Conservation (phyloP, 2,888 invertebrate species). For the Plutella xylostella region DNA sequence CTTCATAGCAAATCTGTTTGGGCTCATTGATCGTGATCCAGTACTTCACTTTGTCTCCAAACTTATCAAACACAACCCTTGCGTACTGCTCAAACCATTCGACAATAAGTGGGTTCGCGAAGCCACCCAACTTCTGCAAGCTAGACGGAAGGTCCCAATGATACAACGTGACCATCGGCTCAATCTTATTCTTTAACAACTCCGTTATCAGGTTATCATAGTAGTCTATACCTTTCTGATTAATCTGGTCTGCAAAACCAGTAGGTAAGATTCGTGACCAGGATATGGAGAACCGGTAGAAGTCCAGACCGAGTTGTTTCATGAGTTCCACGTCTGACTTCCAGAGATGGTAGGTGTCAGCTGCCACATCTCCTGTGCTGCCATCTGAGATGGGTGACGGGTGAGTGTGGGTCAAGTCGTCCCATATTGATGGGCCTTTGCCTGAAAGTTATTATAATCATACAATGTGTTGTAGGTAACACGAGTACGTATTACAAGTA, state of each 20-base stretch:
- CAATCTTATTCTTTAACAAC: conserved; percentile 63
- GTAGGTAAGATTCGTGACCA: conserved; percentile 76
- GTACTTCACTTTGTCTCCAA: conserved; percentile 56
- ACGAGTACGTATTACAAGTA: too few relatives aligned
- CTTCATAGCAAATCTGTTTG: conserved; percentile 40
- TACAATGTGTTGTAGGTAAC: too few relatives aligned
- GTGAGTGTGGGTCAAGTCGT: not conserved
- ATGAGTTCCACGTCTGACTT: conserved; percentile 59
- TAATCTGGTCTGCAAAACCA: conserved; percentile 62
- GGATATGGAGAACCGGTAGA: conserved; percentile 71
- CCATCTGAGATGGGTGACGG: conserved; percentile 9
- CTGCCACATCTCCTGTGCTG: conserved; percentile 67
- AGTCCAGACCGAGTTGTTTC: conserved; percentile 51
- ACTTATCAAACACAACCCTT: conserved; percentile 52
- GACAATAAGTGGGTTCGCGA: conserved; percentile 63
- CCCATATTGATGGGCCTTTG: conserved; percentile 6
- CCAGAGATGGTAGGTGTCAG: conserved; percentile 74
- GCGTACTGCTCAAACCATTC: conserved; percentile 70
- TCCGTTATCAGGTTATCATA: conserved; percentile 73
- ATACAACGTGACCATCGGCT: conserved; percentile 70
- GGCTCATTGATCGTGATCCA: conserved; percentile 74
- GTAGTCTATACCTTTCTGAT: conserved; percentile 69
- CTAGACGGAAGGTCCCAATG: conserved; percentile 72
- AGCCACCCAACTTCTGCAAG: conserved; percentile 70
- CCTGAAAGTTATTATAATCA: conserved; percentile 1